Base-by-base conservation (phyloP, 1,140 invertebrate species). In the Bombus cullumanus region DNA sequence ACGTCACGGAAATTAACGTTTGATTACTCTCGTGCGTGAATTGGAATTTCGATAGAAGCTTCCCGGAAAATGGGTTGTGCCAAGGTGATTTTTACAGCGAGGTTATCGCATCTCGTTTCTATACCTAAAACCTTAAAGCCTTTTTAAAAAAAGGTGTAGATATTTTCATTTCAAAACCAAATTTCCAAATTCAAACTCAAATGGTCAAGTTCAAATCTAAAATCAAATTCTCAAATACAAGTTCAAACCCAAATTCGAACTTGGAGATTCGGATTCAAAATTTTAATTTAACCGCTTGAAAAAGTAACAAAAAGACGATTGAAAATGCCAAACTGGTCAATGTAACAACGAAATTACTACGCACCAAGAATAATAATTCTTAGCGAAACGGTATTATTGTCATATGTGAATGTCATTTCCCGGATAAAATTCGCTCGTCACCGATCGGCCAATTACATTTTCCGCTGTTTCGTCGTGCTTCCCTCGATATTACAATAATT, bases 401-500 rank as follows among this genome's bases (percentile, higher is more conserved):
- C 1, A 2, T 15, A 13, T 3, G 34, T 0, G 10, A 62, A n/a
- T 74, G 43, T 37, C 34, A 10, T 15, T 39, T 25, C 4, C 10
- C 25, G 18, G 3, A 37, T 39, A n/a, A 69, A 69, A 83, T 12
- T 77, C 5, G 34, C 74, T 43, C 12, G n/a, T 53, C 72, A 72
- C 37, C 34, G 57, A n/a, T 53, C 62, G 37, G n/a, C n/a, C 41
- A 77, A 59, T 84, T 79, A 62, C 53, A 39, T 80, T 79, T 62
- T 62, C n/a, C 59, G 43, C 3, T 15, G 75, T 66, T 43, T 28
- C 6, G 15, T 4, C n/a, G 41, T 0, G 53, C 47, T 69, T 83
- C 18, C 59, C 8, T 18, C 2, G 66, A 47, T 12, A 84, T 84
- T 84, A 71, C 68, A 31, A 59, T 84, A 84, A 84, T 72, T 79